These are phyloP conservation scores for Synergus laeviventris DNA, from an alignment of 2,888 invertebrate species.

Conservation along the genomic window DNA sequence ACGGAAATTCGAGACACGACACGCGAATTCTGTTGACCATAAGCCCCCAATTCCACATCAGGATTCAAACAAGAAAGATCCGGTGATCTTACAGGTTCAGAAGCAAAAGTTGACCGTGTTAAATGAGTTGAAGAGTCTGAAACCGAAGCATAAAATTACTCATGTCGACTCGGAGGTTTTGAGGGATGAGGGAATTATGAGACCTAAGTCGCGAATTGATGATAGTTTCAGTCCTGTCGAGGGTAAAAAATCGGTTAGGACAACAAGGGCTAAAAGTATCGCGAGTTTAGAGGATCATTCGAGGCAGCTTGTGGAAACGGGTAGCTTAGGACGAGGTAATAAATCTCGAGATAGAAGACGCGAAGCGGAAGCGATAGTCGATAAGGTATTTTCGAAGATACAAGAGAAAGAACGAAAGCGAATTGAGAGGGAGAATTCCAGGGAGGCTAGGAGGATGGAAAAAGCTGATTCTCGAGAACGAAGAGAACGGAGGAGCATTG, in stretches of 20 bases:
- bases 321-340: constrained; percentile 69
- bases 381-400: constrained; percentile 60
- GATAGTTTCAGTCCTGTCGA: constrained; percentile 71
- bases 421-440: constrained; percentile 63
- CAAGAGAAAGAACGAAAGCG: constrained; percentile 68
- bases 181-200: constrained; percentile 74
- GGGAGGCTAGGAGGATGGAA: constrained; percentile 62
- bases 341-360: constrained; percentile 62
- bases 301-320: constrained; percentile 67
- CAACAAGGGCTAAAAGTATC: constrained; percentile 68
- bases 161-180: constrained; percentile 74
- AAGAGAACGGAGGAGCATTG: constrained; percentile 59
- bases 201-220: constrained; percentile 73
- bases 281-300: constrained; percentile 69
- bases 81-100: constrained; percentile 69
- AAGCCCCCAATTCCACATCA: constrained; percentile 62
- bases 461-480: constrained; percentile 62
- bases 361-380: constrained; percentile 62
- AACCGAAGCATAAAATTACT: constrained; percentile 71
- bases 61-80: constrained; percentile 66
- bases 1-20: constrained; percentile 67
- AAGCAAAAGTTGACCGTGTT: constrained; percentile 70
- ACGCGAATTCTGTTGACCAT: constrained; percentile 64
- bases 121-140: constrained; percentile 71
- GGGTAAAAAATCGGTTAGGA: constrained; percentile 57